A percentile compares a stretch with the other conserved stretches of the same genome.
phyloP scores from a whole-genome alignment of 1,140 invertebrate species.

The Sipha flava region DNA sequence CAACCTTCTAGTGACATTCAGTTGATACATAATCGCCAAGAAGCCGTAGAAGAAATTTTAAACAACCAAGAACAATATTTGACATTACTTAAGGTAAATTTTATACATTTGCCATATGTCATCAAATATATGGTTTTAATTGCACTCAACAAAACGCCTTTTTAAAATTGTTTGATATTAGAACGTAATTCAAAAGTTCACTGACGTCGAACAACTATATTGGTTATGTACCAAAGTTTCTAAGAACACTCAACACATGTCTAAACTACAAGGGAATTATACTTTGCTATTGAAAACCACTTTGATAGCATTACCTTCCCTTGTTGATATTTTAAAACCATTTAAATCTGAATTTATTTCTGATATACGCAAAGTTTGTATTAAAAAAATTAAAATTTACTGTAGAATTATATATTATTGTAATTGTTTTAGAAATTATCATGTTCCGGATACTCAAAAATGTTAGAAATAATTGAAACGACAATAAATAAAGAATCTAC shows the following conservation, averaged over 20 bases:
- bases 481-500: conserved; percentile 65
- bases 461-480: conserved; percentile 55
- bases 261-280: conserved; percentile 71
- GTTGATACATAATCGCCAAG: conserved; percentile 58
- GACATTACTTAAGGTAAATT: conserved; percentile 36
- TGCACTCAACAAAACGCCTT: background rate
- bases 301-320: conserved; percentile 58
- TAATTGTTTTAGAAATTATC: conserved; percentile 41
- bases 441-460: conserved; percentile 49
- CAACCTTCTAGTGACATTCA: conserved; percentile 62
- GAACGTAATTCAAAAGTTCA: conserved; percentile 49
- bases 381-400: background rate
- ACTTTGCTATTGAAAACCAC: conserved; percentile 68
- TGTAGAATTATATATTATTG: background rate
- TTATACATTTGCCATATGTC: background rate
- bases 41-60: conserved; percentile 66
- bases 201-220: conserved; percentile 55
- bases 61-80: conserved; percentile 52
- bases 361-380: conserved; percentile 1
- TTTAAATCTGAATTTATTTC: background rate
- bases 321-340: conserved; percentile 45
- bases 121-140: background rate
- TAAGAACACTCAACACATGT: conserved; percentile 51
- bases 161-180: too few relatives aligned
- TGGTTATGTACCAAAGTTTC: conserved; percentile 51